These are phyloP conservation scores for Myotis yumanensis DNA, from an alignment of 2,113 vertebrate species.

Conservation along the genomic window DNA sequence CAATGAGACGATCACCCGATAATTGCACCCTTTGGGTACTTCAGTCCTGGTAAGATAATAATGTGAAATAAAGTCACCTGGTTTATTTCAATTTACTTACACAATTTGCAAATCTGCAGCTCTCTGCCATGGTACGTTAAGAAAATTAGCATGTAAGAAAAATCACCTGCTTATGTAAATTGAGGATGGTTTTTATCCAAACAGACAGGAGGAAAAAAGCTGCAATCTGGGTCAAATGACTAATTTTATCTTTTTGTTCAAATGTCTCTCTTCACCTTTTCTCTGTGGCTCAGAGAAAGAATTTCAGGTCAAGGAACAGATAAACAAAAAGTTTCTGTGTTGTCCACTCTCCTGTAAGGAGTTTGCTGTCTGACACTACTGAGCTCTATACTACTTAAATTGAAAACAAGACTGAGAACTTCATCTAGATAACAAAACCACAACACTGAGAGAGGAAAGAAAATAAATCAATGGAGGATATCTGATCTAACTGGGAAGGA, in stretches of 20 bases:
- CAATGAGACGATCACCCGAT: conserved; percentile 51
- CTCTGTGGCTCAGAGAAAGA: conserved; percentile 56
- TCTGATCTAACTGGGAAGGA: conserved; percentile 59
- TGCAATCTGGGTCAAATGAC: conserved; percentile 74
- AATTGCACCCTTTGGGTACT: conserved; percentile 64
- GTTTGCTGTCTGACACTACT: conserved; percentile 42
- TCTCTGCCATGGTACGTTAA: conserved; percentile 65
- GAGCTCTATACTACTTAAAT: conserved; percentile 35
- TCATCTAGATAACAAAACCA: conserved; percentile 47
- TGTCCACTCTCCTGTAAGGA: conserved; percentile 50
- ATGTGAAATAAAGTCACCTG: conserved; percentile 71
- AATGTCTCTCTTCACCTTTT: conserved; percentile 68
- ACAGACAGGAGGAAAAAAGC: background rate
- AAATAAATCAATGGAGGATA: conserved; percentile 59
- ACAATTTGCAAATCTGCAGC: conserved; percentile 66
- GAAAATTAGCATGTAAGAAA: conserved; percentile 75
- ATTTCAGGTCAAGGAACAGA: conserved; percentile 64
- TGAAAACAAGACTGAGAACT: conserved; percentile 43
- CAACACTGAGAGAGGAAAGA: conserved; percentile 1
- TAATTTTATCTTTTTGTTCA: conserved; percentile 75
- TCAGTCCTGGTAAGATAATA: conserved; percentile 57
- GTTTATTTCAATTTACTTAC: conserved; percentile 72
- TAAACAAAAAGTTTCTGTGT: conserved; percentile 65
- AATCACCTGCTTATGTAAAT: conserved; percentile 76
- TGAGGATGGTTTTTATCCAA: conserved; percentile 63